Evolutionary conservation across 2,888 invertebrate genomes (phyloP).

Genomic region (Himalopsyche kuldschensis): DNA sequence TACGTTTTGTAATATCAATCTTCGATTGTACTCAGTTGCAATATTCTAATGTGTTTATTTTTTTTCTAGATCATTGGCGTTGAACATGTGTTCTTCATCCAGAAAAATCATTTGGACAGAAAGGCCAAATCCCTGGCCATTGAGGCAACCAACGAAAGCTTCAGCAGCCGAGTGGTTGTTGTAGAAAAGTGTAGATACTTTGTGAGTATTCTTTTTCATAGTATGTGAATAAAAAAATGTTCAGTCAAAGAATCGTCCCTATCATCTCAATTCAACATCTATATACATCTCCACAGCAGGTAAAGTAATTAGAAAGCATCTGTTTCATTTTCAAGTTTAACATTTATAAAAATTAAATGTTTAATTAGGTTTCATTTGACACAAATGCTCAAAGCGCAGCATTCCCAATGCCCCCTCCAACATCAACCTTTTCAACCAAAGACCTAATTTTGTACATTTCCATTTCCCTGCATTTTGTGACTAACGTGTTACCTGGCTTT

Average conservation of each 20-base stretch:
- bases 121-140: slow-evolving; percentile 79
- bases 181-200: slow-evolving; percentile 86
- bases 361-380: too few relatives aligned
- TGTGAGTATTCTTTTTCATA: slow-evolving; percentile 60
- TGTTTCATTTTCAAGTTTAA: too few relatives aligned
- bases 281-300: not conserved
- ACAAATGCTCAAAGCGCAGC: too few relatives aligned
- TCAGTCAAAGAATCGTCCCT: not conserved
- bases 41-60: not conserved
- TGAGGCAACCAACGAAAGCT: slow-evolving; percentile 91
- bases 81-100: slow-evolving; percentile 87
- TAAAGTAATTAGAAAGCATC: too few relatives aligned
- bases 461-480: too few relatives aligned
- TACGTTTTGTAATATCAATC: too few relatives aligned
- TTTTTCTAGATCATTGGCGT: slow-evolving; percentile 81
- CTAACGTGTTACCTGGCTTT: too few relatives aligned
- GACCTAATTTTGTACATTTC: too few relatives aligned
- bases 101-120: slow-evolving; percentile 84
- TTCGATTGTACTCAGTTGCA: too few relatives aligned
- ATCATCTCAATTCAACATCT: not conserved
- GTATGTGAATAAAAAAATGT: not conserved
- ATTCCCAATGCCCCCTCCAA: too few relatives aligned
- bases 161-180: slow-evolving; percentile 79
- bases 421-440: too few relatives aligned
- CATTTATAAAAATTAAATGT: too few relatives aligned